Evolutionary conservation across 2,888 invertebrate species (phyloP).

Genomic region (Metalampra italica): DNA sequence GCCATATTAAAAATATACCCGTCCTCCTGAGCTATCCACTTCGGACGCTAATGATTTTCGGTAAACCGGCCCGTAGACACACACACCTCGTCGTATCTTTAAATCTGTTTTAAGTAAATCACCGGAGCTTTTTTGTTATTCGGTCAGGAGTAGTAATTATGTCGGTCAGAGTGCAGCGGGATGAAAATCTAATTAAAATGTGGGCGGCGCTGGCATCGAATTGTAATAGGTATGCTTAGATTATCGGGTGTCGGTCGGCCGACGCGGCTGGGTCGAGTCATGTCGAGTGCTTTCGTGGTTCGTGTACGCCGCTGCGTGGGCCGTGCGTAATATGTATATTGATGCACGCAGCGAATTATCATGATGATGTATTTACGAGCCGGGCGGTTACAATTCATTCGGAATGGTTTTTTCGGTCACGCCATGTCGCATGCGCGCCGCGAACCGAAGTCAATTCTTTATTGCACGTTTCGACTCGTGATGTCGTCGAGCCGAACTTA

Average conservation of each 20-base stretch:
- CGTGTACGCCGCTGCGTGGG: constrained; percentile 30
- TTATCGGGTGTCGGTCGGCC: constrained; percentile 12
- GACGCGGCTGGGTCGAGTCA: too few relatives aligned
- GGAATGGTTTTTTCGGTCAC: constrained; percentile 73
- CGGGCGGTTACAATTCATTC: constrained; percentile 62
- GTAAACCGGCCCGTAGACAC: constrained; percentile 73
- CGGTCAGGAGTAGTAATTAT: constrained; percentile 74
- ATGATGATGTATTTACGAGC: constrained; percentile 69
- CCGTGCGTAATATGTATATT: constrained; percentile 25
- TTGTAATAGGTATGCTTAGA: constrained; percentile 1
- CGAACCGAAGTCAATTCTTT: constrained; percentile 64
- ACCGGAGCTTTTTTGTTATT: constrained; percentile 64
- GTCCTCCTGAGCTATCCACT: constrained; percentile 66
- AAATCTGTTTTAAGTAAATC: constrained; percentile 74
- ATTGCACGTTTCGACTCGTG: constrained; percentile 56
- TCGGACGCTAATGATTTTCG: constrained; percentile 76
- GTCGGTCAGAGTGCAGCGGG: constrained; percentile 76
- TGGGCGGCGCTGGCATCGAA: constrained; percentile 54
- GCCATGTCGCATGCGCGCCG: constrained; percentile 72
- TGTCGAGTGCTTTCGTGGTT: constrained; percentile 31
- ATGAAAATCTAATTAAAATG: constrained; percentile 75
- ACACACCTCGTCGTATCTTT: constrained; percentile 68
- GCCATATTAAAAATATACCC: constrained; percentile 74
- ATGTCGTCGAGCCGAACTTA: constrained; percentile 52
- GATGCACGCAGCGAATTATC: constrained; percentile 58